Evolutionary conservation across 2,113 vertebrate species (phyloP), one percentile per base, ranked within the genome.

Genomic region (Indri indri): DNA sequence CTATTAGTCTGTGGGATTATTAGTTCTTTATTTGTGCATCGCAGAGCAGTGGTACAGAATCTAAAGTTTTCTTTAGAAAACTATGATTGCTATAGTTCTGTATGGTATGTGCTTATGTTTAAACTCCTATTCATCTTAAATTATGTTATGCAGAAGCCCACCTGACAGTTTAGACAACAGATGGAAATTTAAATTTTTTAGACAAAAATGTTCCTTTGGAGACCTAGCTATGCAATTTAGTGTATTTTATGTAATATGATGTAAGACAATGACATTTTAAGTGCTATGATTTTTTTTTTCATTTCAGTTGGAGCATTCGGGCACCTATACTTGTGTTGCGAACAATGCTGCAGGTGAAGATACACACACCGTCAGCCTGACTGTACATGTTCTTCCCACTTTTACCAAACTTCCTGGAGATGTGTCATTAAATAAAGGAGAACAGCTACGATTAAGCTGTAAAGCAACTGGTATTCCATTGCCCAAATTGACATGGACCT

Each of bases 351-450:
- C 99, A 2, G 99, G 99, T 52, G 98, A 99, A 98, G 99, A 99
- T 95, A 98, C 98, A 8, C 98, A 97, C 68, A 98, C 98, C 0
- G 61, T 99, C 47, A 98, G 96, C 83, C 98, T 99, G 93, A 98
- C 96, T 0, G 99, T 59, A 42, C 99, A 99, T 0, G 98, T 99
- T 5, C 99, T 99, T 74, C 99, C 99, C 23, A 98, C 98, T 68
- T 99, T 99, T 95, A 99, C 98, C 10, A 99, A 99, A 93, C 98
- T 99, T 52, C 99, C 99, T 6, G 99, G 98, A 96, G 99, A 99
- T 3, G 77, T 99, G 80, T 98, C 99, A 57, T 98, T 99, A 95
- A 99, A 99, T 97, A 99, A 99, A 98, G 99, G 99, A 90, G 99
- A 99, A 70, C 99, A 98, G 91, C 99, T 99, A 54, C 97, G 98